These are phyloP conservation scores for Erethizon dorsatum DNA, from an alignment of 2,797 vertebrate species.

Conservation along the genomic window DNA sequence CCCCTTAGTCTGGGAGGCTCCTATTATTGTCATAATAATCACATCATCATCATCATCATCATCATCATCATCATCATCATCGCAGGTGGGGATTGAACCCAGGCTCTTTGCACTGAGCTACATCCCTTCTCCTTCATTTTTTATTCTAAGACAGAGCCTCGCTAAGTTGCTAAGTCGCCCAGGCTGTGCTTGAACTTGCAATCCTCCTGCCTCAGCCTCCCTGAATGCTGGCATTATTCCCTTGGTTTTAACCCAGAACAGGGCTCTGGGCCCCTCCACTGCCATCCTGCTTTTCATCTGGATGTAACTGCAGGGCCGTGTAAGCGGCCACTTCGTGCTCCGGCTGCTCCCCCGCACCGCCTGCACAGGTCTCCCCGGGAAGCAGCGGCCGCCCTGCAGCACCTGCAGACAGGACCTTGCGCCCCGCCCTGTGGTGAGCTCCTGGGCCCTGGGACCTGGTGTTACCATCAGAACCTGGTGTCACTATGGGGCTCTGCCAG, in stretches of 20 bases:
- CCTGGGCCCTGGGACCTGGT: fast-evolving
- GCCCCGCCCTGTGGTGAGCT: neutral
- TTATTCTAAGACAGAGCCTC: neutral
- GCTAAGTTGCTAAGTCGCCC: neutral
- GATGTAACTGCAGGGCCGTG: neutral
- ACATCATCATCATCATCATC: no score
- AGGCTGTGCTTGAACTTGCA: neutral
- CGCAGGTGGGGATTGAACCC: neutral
- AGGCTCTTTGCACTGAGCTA: neutral
- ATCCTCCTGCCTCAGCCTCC: neutral
- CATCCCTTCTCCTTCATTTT: neutral
- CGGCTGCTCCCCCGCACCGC: no score
- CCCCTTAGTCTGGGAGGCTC: neutral
- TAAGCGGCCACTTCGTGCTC: neutral
- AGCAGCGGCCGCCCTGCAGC: neutral
- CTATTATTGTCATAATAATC: neutral
- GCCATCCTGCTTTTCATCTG: neutral
- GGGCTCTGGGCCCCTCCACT: neutral
- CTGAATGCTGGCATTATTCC: neutral
- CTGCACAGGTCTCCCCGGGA: neutral
- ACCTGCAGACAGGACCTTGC: neutral
- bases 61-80: no score
- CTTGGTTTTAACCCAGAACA: fast-evolving
- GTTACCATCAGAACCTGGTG: neutral
- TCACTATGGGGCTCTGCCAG: neutral